Base-by-base conservation (phyloP, 2,888 invertebrate genomes). In the Eupithecia dodoneata region DNA sequence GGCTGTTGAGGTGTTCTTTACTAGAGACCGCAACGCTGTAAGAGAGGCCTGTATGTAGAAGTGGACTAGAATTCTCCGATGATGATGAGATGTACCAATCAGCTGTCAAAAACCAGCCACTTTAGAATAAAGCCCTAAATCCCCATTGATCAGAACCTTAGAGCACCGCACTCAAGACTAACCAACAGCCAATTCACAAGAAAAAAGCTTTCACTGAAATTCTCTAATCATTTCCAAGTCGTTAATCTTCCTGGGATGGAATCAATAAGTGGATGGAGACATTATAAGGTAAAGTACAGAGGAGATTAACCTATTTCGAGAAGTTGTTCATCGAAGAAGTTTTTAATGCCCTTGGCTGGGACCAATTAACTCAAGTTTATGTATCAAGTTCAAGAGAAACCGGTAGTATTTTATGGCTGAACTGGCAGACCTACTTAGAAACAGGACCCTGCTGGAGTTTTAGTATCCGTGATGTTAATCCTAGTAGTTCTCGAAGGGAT, bases 301-400 rank as follows among this genome's bases (percentile, higher is more conserved):
- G 66, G 55, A 72, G 72, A 74, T 78, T 63, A 70, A 49, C 74
- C 67, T 79, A 66, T 76, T 79, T 79, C 30, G 30, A 63, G 63
- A 63, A 63, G 63, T 63, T 63, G 44, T 69, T 69, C 67, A 75
- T 79, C 76, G 74, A 73, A 72, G 69, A 82, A 79, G 77, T 82
- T 82, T 76, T 74, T 74, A 79, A 77, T 76, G 76, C 76, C 45
- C 76, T 75, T 71, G 74, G 74, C 78, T 76, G 73, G 69, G 74
- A 76, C n/a, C 77, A 76, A 78, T 80, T 77, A 79, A 72, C 71
- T 74, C 47, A 79, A 77, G 63, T 81, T 81, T 79, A 79, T 80
- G 72, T 65, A n/a, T 5, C 65, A 76, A 74, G 74, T 74, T 75
- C 73, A 70, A 18, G 70, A 70, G 18, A 18, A 13, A 18, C n/a